A percentile compares a stretch with the other conserved stretches of the same genome.
phyloP scores from a whole-genome alignment of 1,140 invertebrate species.

The Gerris buenoi region DNA sequence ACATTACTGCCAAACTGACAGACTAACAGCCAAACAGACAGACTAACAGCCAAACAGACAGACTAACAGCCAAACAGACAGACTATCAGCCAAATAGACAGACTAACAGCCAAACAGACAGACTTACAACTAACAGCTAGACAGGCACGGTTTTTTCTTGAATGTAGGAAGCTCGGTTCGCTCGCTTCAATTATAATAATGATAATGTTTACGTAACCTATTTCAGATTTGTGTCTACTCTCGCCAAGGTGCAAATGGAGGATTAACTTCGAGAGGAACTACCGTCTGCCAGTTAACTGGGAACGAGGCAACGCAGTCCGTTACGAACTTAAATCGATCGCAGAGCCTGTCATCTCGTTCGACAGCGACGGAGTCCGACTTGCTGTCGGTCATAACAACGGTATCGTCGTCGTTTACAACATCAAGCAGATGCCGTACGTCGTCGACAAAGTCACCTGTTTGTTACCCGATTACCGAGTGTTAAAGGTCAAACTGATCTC shows the following conservation, averaged over 20 bases:
- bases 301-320: background rate
- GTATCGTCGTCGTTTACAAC: slow-evolving; percentile 6
- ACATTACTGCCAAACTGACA: no score
- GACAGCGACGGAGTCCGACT: slow-evolving; percentile 1
- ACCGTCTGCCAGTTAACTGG: slow-evolving; percentile 8
- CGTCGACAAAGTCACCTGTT: background rate
- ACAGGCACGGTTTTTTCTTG: no score
- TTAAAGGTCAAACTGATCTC: background rate
- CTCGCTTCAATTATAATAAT: no score
- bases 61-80: no score
- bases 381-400: slow-evolving; percentile 5
- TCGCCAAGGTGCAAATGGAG: slow-evolving; percentile 8
- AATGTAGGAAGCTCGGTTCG: no score
- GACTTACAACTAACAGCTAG: no score
- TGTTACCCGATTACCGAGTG: background rate
- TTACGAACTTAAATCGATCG: slow-evolving; percentile 1
- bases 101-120: no score
- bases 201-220: no score
- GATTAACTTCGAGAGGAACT: slow-evolving; percentile 8
- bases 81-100: no score
- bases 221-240: no score
- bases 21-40: no score
- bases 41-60: no score
- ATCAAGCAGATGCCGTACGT: slow-evolving; percentile 6
- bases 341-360: background rate